phyloP scores from a whole-genome alignment of 2,888 invertebrate genomes.

The Orthosia gothica region DNA sequence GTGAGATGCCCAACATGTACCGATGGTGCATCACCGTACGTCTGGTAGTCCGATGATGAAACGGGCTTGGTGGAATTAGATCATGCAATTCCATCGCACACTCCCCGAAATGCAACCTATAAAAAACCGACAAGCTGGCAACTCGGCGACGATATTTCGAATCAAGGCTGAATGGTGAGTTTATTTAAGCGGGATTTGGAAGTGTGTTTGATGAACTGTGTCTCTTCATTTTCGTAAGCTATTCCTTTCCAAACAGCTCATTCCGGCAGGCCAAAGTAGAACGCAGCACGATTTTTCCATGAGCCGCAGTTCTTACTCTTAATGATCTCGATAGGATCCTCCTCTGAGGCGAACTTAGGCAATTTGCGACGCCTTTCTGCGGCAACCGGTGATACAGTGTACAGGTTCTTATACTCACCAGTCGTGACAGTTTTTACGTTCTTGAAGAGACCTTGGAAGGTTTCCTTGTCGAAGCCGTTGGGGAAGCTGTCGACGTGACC shows the following conservation, averaged over 20 bases:
- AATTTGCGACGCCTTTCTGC: constrained; percentile 89
- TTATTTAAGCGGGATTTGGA: constrained; percentile 85
- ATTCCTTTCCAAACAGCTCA: constrained; percentile 88
- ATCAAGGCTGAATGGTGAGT: too few species aligned
- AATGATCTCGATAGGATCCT: too few species aligned
- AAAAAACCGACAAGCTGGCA: too few species aligned
- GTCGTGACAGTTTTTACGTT: constrained; percentile 93
- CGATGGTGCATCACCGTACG: too few species aligned
- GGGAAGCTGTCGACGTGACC: constrained; percentile 88
- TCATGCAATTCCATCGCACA: too few species aligned
- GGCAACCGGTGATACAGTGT: constrained; percentile 92
- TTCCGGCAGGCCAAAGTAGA: constrained; percentile 92
- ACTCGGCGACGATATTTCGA: too few species aligned
- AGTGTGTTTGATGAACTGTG: too few species aligned
- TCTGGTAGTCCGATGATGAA: too few species aligned
- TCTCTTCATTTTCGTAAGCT: constrained; percentile 74
- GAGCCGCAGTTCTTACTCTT: too few species aligned
- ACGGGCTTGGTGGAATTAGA: too few species aligned
- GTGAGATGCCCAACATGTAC: too few species aligned
- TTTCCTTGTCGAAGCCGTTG: constrained; percentile 85
- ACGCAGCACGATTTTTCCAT: constrained; percentile 88
- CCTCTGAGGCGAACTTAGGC: constrained; percentile 86
- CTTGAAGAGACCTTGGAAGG: constrained; percentile 70
- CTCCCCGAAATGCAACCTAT: too few species aligned
- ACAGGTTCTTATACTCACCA: constrained; percentile 93